phyloP scores from a whole-genome alignment of 2,888 invertebrate species.

The Megalurothrips usitatus region DNA sequence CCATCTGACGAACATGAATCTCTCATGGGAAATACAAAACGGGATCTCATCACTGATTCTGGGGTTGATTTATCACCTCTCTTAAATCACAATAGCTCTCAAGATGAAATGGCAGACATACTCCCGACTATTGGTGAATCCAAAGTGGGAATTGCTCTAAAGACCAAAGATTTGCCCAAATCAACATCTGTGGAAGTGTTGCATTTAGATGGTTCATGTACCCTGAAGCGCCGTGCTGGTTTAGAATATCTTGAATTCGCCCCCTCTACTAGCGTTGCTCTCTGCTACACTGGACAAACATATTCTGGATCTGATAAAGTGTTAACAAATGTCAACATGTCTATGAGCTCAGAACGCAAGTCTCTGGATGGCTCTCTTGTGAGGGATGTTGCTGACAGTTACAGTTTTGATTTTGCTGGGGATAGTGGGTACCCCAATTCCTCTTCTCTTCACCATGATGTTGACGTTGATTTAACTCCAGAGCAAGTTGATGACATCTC shows the following conservation, averaged over 20 bases:
- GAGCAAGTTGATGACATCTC: slow-evolving; percentile 40
- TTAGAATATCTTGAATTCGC: neutral
- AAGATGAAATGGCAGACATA: neutral
- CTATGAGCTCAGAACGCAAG: neutral
- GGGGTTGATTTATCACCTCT: slow-evolving; percentile 14
- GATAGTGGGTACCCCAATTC: slow-evolving; percentile 40
- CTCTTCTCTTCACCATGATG: slow-evolving; percentile 35
- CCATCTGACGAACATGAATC: neutral
- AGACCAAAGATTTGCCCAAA: neutral
- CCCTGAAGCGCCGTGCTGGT: neutral
- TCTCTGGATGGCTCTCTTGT: slow-evolving; percentile 30
- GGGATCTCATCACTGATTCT: neutral
- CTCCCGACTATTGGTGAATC: neutral
- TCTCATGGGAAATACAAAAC: neutral
- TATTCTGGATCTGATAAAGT: neutral
- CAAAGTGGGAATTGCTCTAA: neutral
- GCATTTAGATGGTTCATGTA: neutral
- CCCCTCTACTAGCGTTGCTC: slow-evolving; percentile 8
- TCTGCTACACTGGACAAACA: neutral
- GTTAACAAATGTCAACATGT: neutral
- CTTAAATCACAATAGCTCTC: neutral
- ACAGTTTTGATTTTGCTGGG: slow-evolving; percentile 35
- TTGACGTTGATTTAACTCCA: slow-evolving; percentile 39
- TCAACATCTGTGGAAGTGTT: slow-evolving; percentile 14
- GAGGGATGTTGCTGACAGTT: slow-evolving; percentile 28